These are phyloP conservation scores for Drosophila atroscutellata DNA, from an alignment of 2,888 invertebrate species.

Conservation along the genomic window DNA sequence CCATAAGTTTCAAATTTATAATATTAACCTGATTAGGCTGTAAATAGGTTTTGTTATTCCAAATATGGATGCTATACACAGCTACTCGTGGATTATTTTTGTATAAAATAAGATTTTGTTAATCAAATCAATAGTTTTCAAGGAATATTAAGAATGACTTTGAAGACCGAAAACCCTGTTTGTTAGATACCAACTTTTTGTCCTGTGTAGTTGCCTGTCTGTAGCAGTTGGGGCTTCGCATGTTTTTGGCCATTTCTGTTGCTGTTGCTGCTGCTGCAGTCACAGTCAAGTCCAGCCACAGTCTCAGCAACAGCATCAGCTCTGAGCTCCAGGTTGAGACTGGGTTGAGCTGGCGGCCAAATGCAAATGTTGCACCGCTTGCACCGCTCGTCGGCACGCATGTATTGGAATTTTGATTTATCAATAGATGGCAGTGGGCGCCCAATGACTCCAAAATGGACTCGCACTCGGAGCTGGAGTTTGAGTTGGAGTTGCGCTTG, in stretches of 20 bases:
- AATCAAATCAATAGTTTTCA: not conserved
- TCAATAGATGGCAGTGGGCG: conserved; percentile 71
- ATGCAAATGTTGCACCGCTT: conserved; percentile 69
- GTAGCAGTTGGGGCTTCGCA: conserved; percentile 52
- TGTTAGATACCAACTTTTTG: not conserved
- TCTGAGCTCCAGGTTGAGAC: conserved; percentile 23
- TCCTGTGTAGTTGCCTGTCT: conserved; percentile 15
- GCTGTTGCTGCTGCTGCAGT: conserved; percentile 21
- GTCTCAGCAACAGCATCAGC: conserved; percentile 9
- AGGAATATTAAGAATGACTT: not conserved
- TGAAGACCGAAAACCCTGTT: not conserved
- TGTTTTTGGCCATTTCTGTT: conserved; percentile 72
- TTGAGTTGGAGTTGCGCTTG: conserved; percentile 3
- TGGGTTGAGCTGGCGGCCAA: conserved; percentile 61
- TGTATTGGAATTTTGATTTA: conserved; percentile 77
- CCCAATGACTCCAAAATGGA: conserved; percentile 51
- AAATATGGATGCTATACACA: not conserved
- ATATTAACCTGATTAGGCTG: not conserved
- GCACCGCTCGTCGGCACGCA: conserved; percentile 50
- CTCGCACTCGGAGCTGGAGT: conserved; percentile 9
- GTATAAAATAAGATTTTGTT: not conserved
- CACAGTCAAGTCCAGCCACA: conserved; percentile 47
- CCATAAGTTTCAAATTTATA: not conserved
- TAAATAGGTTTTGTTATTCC: not conserved
- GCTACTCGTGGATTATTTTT: not conserved